A percentile compares a stretch with the other conserved stretches of the same genome.
Evolutionary conservation across 2,888 invertebrate genomes (phyloP).

Genomic region (Galeruca laticollis): DNA sequence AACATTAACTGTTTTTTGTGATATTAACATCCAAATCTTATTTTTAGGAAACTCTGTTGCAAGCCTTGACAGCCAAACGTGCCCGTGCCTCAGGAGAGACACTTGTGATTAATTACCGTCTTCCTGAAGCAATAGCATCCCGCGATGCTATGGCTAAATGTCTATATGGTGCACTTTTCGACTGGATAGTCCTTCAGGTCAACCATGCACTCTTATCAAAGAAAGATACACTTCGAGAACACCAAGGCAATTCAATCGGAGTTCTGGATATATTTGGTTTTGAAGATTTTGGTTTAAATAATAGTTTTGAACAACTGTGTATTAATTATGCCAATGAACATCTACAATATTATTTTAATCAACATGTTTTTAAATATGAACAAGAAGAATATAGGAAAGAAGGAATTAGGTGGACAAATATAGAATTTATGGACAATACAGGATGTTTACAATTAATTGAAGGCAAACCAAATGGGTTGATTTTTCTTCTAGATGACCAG

Average conservation of each 20-base stretch:
- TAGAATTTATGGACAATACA: constrained; percentile 96
- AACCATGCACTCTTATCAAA: constrained; percentile 92
- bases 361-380: constrained; percentile 98
- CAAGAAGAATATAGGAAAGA: constrained; percentile 95
- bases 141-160: constrained; percentile 97
- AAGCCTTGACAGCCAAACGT: constrained; percentile 88
- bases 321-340: constrained; percentile 99
- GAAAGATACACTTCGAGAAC: constrained; percentile 86
- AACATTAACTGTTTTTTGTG: too few species aligned
- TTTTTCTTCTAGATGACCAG: constrained; percentile 94
- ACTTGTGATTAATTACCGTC: constrained; percentile 90
- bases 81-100: constrained; percentile 90
- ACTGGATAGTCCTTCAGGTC: constrained; percentile 97
- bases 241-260: constrained; percentile 93
- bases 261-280: constrained; percentile 97
- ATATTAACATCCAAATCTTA: too few species aligned
- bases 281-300: constrained; percentile 91
- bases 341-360: constrained; percentile 97
- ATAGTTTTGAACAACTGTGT: constrained; percentile 96
- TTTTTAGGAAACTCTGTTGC: constrained; percentile 79
- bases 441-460: constrained; percentile 94
- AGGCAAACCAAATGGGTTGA: constrained; percentile 88
- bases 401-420: constrained; percentile 94
- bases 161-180: constrained; percentile 94
- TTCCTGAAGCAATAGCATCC: constrained; percentile 89